Base-by-base conservation (phyloP, 2,113 vertebrate species). In the Eublepharis macularius region DNA sequence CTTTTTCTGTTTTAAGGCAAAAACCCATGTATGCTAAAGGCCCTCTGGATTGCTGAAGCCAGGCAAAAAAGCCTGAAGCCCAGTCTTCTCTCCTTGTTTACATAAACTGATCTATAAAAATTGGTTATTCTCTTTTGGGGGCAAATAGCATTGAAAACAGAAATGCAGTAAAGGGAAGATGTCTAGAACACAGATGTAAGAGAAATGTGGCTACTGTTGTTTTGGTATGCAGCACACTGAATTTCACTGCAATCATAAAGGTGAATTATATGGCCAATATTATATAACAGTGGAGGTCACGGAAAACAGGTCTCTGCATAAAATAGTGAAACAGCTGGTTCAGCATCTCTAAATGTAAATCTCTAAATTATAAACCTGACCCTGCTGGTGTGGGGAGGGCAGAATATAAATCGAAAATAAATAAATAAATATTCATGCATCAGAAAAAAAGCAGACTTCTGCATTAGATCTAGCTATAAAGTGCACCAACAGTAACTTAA, bases 181-280 rank as follows among this genome's bases (percentile, higher is more conserved):
- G 45, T 8, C 24, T 6, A 87, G 34, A 63, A 3, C 24, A 82
- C 8, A 32, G 32, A 78, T 17, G 78, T 39, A 49, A 19, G 0
- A 66, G 69, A 73, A 34, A 49, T 86, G n/a, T 76, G 17, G 9
- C 9, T 79, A 13, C 57, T 88, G 87, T 63, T 82, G 76, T 87
- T 29, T 63, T 72, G 41, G 82, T 89, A 47, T 83, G 2, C 26
- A 39, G 0, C 51, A 11, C 60, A 77, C 39, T 77, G 80, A 82
- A 66, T 34, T 87, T 60, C 81, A 39, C 79, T 68, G 1, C 16
- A 79, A 69, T 63, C 81, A 90, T 89, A 89, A 79, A 92, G 81
- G 92, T 91, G 86, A 91, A 87, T 91, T 82, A 78, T 77, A 81
- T 80, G 41, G 65, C 78, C 43, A 72, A 26, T 92, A 88, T 88